Evolutionary conservation across 37 sponge, comb jelly and placozoan genomes (phyloP).

Genomic region (Cliona cf. orientalis): DNA sequence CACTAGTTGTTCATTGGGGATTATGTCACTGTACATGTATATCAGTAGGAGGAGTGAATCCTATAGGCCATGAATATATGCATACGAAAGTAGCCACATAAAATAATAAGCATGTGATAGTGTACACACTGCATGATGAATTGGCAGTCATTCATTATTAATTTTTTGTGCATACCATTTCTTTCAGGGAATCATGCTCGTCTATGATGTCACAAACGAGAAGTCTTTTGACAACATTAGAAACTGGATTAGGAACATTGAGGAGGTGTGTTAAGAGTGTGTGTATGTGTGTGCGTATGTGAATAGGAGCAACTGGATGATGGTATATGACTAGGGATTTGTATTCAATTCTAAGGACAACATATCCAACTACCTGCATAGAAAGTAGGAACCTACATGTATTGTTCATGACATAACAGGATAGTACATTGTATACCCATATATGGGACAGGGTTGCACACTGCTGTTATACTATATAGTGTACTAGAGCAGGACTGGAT

Average conservation of each 20-base stretch:
- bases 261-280: conserved; percentile 75
- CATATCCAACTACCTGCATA: no score
- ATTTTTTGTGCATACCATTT: no score
- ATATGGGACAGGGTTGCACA: no score
- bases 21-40: no score
- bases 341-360: no score
- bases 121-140: background rate
- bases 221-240: conserved; percentile 99
- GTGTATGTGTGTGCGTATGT: background rate
- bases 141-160: background rate
- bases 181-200: conserved; percentile 99
- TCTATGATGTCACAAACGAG: conserved; percentile 97
- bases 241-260: conserved; percentile 99
- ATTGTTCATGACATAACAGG: no score
- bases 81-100: background rate
- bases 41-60: background rate
- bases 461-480: no score
- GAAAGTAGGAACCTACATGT: no score
- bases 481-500: no score
- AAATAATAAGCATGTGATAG: background rate
- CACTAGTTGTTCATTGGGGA: no score
- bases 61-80: background rate
- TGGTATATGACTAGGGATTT: no score
- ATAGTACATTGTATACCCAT: no score
- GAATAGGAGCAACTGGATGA: background rate